Evolutionary conservation across 2,888 invertebrate species (phyloP).

Genomic region (Leucozona laternaria): DNA sequence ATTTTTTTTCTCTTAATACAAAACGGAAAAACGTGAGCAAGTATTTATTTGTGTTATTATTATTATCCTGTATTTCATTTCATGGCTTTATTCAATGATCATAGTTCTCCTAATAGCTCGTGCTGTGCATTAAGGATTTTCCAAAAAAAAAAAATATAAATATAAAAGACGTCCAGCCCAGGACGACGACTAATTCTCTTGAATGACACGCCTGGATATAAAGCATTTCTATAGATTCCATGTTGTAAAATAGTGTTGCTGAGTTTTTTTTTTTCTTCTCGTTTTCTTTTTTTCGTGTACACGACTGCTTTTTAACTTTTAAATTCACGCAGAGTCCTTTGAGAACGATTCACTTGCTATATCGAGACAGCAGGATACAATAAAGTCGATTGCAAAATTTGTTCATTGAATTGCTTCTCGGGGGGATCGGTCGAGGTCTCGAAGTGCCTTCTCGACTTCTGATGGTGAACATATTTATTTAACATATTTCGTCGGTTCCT

Average conservation of each 20-base stretch:
- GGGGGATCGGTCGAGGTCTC: neutral
- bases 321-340: slow-evolving; percentile 29
- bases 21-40: slow-evolving; percentile 56
- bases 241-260: slow-evolving; percentile 18
- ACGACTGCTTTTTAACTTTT: slow-evolving; percentile 8
- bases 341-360: slow-evolving; percentile 35
- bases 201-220: slow-evolving; percentile 61
- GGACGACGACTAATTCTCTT: slow-evolving; percentile 1
- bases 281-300: neutral
- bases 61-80: slow-evolving; percentile 31
- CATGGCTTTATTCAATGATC: slow-evolving; percentile 54
- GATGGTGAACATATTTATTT: slow-evolving; percentile 41
- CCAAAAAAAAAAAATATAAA: neutral
- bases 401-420: slow-evolving; percentile 27
- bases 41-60: slow-evolving; percentile 70
- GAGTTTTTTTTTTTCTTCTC: neutral
- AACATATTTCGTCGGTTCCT: neutral
- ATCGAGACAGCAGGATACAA: slow-evolving; percentile 55
- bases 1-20: slow-evolving; percentile 7
- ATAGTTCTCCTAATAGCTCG: slow-evolving; percentile 42
- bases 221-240: slow-evolving; percentile 45
- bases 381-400: slow-evolving; percentile 61
- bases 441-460: slow-evolving; percentile 32
- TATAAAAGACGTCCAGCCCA: slow-evolving; percentile 25
- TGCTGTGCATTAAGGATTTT: slow-evolving; percentile 58